These are phyloP conservation scores for Congeria kusceri DNA, from an alignment of 2,888 invertebrate genomes.

Conservation along the genomic window DNA sequence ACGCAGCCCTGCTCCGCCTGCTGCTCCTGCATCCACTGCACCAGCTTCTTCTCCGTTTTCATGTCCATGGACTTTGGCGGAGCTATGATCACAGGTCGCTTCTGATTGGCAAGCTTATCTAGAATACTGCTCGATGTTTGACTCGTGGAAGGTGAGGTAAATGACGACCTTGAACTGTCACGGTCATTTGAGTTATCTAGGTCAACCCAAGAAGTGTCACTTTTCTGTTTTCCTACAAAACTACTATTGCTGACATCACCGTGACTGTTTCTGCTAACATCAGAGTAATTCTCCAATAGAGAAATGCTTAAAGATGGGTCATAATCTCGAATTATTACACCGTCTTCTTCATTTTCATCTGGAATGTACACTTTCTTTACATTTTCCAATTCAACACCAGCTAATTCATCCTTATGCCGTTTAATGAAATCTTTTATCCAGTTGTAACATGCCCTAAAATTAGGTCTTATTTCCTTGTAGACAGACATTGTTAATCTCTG, in stretches of 20 bases:
- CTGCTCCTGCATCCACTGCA: conserved; percentile 56
- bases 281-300: conserved; percentile 23
- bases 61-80: conserved; percentile 53
- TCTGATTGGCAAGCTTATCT: conserved; percentile 38
- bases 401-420: conserved; percentile 47
- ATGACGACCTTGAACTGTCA: conserved; percentile 36
- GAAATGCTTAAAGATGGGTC: conserved; percentile 40
- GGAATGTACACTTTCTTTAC: conserved; percentile 61
- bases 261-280: neutral
- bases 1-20: conserved; percentile 58
- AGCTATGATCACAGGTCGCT: conserved; percentile 58
- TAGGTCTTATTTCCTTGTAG: conserved; percentile 60
- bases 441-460: conserved; percentile 60
- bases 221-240: conserved; percentile 34
- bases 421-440: conserved; percentile 63
- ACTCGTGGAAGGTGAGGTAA: conserved; percentile 5
- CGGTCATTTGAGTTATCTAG: conserved; percentile 38
- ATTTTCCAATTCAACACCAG: conserved; percentile 60
- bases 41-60: conserved; percentile 61
- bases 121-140: conserved; percentile 10
- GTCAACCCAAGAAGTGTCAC: conserved; percentile 51
- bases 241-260: conserved; percentile 18
- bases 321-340: conserved; percentile 46
- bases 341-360: conserved; percentile 54
- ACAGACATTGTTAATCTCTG: conserved; percentile 53